Evolutionary conservation across 1,140 invertebrate species (phyloP), one percentile per base, ranked within the genome.

Genomic region (Aphis gossypii): DNA sequence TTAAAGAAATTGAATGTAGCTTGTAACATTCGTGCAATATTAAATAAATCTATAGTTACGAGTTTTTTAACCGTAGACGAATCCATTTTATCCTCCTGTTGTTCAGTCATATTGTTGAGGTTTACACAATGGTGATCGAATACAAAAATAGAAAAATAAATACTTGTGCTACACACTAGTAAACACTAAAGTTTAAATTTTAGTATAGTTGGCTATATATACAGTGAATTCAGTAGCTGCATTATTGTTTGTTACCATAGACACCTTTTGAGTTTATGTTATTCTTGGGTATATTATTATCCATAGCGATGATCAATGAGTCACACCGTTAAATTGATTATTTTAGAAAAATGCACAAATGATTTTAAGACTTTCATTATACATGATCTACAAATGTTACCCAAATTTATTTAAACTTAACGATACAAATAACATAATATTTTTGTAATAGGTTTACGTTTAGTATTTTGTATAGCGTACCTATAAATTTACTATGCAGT

Each of bases 231-330:
- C 21, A 21, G 20, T 44, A 20, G 25, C 44, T 38, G 23, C 9
- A 44, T 35, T 35, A n/a, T 54, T 51, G 87, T 89, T 89, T 89
- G 87, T 89, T 89, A 38, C 87, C 51, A 89, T 89, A 51, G 87
- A 54, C 87, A 89, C 87, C 8, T 48, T 35, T 87, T 83, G 20
- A 38, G 41, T 84, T 84, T 84, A 38, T 38, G 9, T 76, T 76
- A n/a, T 76, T 35, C 14, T n/a, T n/a, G 5, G 14, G 30, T 20
- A 20, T n/a, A 46, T 18, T 46, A 30, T 14, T 84, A 44, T 84
- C 44, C 84, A 7, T 87, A 30, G 84, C 18, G 44, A 87, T n/a
- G 41, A n/a, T 87, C 30, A 46, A 60, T 87, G 84, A 87, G 84
- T 87, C 84, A 87, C 14, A 4, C 44, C 84, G 25, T 87, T 30